These are phyloP conservation scores for Halichondria panicea DNA, from an alignment of 37 sponge, comb jelly and placozoan species.

Conservation along the genomic window DNA sequence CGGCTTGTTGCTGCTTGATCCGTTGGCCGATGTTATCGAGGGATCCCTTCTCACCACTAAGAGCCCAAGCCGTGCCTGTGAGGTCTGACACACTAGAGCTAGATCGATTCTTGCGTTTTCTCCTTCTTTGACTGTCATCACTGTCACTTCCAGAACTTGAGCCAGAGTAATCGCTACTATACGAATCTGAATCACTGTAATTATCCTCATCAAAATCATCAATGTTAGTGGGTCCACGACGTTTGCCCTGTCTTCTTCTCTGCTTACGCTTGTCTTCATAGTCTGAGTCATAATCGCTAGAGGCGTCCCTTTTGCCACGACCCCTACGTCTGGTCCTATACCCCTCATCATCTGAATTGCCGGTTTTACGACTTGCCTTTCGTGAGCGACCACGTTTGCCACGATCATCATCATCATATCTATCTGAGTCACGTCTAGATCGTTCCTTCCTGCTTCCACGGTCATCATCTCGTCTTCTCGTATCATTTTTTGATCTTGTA, in stretches of 20 bases:
- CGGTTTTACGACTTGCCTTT: background rate
- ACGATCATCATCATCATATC: background rate
- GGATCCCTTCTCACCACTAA: constrained; percentile 39
- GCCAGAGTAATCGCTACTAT: constrained; percentile 12
- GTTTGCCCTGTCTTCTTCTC: background rate
- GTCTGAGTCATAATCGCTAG: background rate
- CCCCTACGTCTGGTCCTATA: background rate
- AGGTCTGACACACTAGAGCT: constrained; percentile 35
- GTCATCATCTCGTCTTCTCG: too few species aligned
- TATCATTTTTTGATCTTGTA: background rate
- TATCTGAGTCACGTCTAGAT: background rate
- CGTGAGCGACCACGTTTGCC: background rate
- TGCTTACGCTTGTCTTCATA: constrained; percentile 10
- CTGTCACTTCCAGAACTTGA: constrained; percentile 18
- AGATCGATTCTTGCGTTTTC: constrained; percentile 2
- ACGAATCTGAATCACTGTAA: constrained; percentile 1
- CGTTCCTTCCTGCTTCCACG: constrained; percentile 7
- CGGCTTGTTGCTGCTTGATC: constrained; percentile 59
- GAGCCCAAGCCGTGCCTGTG: constrained; percentile 53
- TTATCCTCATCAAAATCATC: constrained; percentile 56
- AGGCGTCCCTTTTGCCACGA: background rate
- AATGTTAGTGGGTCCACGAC: constrained; percentile 37
- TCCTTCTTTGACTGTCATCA: constrained; percentile 22
- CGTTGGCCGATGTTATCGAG: constrained; percentile 20
- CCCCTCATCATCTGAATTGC: constrained; percentile 12